Conservation (phyloP, 2,888 invertebrate genomes). For the Acleris literana region DNA sequence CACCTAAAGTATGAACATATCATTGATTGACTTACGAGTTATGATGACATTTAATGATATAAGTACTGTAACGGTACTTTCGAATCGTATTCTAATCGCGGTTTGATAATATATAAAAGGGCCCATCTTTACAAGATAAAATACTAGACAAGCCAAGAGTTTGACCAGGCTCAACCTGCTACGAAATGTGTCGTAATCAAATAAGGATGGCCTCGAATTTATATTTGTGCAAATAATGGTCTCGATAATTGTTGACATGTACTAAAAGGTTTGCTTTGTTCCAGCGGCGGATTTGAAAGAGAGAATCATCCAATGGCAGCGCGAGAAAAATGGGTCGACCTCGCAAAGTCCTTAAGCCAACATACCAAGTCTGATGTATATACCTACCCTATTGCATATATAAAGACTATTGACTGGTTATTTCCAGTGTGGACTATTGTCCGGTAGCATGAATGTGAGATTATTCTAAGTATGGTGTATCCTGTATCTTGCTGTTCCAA, state of each 20-base stretch:
- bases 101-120: no score
- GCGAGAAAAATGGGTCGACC: constrained; percentile 86
- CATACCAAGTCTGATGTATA: constrained; percentile 78
- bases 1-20: no score
- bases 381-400: constrained; percentile 63
- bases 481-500: constrained; percentile 25
- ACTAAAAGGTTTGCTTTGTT: constrained; percentile 51
- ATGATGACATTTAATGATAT: no score
- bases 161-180: no score
- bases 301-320: constrained; percentile 94
- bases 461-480: constrained; percentile 63
- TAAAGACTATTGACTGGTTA: constrained; percentile 68
- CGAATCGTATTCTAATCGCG: no score
- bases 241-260: constrained; percentile 6
- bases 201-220: no score
- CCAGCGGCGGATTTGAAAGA: constrained; percentile 92
- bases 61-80: no score
- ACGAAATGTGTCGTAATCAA: no score
- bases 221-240: neutral
- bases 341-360: constrained; percentile 68
- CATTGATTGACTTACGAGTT: no score
- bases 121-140: no score
- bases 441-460: constrained; percentile 74
- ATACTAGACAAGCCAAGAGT: no score
- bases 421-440: constrained; percentile 75